A percentile compares a stretch with the other conserved stretches of the same genome.
Evolutionary conservation across 2,113 vertebrate species (phyloP).

Genomic region (Arenaria interpres): DNA sequence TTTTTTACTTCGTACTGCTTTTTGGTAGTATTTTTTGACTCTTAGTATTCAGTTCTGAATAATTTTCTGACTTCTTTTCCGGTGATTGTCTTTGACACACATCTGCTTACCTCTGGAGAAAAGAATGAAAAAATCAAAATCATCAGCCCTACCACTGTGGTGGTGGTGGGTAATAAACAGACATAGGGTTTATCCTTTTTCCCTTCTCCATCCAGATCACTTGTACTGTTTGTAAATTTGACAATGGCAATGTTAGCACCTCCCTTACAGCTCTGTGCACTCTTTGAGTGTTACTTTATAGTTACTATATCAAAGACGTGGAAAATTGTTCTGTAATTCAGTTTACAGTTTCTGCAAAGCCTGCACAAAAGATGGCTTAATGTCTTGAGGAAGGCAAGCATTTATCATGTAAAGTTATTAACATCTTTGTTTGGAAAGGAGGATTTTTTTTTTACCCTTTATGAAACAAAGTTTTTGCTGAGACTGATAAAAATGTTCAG

Average conservation of each 20-base stretch:
- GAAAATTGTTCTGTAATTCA: constrained; percentile 83
- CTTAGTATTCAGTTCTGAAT: neutral
- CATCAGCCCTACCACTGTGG: neutral
- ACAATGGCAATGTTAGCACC: neutral
- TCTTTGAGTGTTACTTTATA: constrained; percentile 50
- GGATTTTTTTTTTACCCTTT: constrained; percentile 50
- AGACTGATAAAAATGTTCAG: constrained; percentile 68
- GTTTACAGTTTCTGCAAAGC: constrained; percentile 76
- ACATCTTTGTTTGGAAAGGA: constrained; percentile 54
- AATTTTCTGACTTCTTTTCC: neutral
- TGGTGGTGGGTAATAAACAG: neutral
- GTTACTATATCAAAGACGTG: constrained; percentile 75
- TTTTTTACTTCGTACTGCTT: neutral
- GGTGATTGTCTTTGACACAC: neutral
- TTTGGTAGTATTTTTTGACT: neutral
- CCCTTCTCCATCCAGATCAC: neutral
- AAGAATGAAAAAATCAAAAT: neutral
- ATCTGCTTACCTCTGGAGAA: neutral
- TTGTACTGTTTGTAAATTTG: neutral
- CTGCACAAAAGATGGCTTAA: constrained; percentile 77
- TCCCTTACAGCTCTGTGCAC: neutral
- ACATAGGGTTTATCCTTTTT: neutral
- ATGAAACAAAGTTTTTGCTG: constrained; percentile 81
- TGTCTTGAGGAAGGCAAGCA: constrained; percentile 72
- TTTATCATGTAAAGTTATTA: constrained; percentile 80